These are phyloP conservation scores for Lycocerus yunnanus DNA, from an alignment of 2,888 invertebrate species.

Conservation along the genomic window DNA sequence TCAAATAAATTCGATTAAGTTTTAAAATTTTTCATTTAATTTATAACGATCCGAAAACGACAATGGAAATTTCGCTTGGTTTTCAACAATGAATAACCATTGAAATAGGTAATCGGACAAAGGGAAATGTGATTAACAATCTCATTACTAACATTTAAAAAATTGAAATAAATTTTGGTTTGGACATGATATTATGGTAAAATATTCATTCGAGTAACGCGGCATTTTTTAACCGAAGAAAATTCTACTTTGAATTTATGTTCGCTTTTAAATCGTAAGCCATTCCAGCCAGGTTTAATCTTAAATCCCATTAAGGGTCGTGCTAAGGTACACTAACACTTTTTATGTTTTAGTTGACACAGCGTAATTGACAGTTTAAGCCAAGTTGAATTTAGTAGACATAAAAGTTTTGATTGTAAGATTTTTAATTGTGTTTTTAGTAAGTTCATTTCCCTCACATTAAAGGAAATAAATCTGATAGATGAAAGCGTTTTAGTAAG, in stretches of 20 bases:
- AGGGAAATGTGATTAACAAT: neutral
- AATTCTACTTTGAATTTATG: neutral
- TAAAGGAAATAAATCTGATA: too few relatives aligned
- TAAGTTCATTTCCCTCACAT: too few relatives aligned
- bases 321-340: neutral
- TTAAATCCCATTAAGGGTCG: neutral
- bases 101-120: neutral
- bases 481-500: too few relatives aligned
- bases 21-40: neutral
- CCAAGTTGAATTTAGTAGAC: neutral
- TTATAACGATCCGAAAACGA: neutral
- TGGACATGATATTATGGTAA: neutral
- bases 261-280: neutral
- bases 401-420: neutral
- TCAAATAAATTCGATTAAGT: neutral
- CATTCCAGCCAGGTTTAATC: neutral
- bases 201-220: neutral
- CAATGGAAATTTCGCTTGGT: neutral
- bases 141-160: neutral
- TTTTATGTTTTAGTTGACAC: neutral
- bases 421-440: neutral
- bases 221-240: neutral
- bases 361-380: neutral
- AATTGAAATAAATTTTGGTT: neutral
- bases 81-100: neutral